Evolutionary conservation across 2,888 invertebrate genomes (phyloP), one percentile per base, ranked within the genome.

Genomic region (Tetranychus piercei): DNA sequence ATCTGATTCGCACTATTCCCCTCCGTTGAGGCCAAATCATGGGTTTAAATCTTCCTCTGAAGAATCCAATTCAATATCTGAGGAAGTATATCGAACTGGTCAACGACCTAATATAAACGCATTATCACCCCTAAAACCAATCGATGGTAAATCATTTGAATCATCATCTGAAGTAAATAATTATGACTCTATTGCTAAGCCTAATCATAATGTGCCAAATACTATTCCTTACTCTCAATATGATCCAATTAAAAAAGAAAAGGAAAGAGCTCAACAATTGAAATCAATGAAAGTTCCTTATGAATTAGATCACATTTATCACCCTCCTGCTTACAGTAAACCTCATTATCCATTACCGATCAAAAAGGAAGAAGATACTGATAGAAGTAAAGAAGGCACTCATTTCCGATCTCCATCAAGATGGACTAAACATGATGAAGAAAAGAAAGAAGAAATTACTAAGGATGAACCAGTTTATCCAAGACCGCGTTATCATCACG

Each of bases 271-370:
- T 55, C 55, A 55, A 55, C 55, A 55, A 55, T 55, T 55, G 15
- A 69, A 20, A 69, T 23, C 69, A 11, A 20, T 69, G 69, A 20
- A 69, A 69, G 69, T 22, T 20, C 69, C 69, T 23, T 69, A 69
- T 23, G 69, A 69, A 69, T 23, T 69, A 7, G 69, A 69, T 69
- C 20, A 23, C 22, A n/a, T 20, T 23, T 23, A 20, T 22, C 69
- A 23, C 9, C 69, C 69, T 20, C 9, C 9, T 55, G 55, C 15
- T 6, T 55, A 55, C 55, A 55, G 15, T 55, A 9, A 55, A 7
- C 55, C 55, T 15, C 9, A 55, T 55, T 55, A 15, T 15, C 55
- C 55, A 55, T 15, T 55, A 15, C 55, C 55, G 7, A 55, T 15
- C 11, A 9, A 9, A 15, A 55, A 55, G 15, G 55, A 55, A 15